Conservation (phyloP, 2,888 invertebrate species). For the Aphidoletes aphidimyza region DNA sequence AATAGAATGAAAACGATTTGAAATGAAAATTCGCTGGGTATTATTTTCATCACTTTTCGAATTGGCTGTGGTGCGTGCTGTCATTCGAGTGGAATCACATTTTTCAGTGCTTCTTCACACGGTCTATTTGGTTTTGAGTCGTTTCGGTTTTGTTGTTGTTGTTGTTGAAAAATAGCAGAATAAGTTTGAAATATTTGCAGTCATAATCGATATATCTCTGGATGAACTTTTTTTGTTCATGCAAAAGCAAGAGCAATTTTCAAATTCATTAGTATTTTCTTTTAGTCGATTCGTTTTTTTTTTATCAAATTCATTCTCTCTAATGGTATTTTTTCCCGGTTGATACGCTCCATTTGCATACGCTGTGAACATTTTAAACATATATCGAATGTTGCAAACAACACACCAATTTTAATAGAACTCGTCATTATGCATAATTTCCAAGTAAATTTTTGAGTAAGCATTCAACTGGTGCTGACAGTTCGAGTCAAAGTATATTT, state of each 20-base stretch:
- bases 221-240: neutral
- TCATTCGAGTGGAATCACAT: neutral
- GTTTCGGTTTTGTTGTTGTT: neutral
- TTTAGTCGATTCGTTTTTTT: neutral
- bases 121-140: neutral
- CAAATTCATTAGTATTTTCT: neutral
- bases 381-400: neutral
- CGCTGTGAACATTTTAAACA: conserved; percentile 18
- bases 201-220: conserved; percentile 25
- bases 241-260: neutral
- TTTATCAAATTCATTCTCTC: neutral
- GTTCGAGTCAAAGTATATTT: conserved; percentile 30
- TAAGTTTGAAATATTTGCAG: neutral
- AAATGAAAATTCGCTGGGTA: conserved; percentile 1
- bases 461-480: conserved; percentile 49
- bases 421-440: conserved; percentile 21
- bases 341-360: conserved; percentile 21
- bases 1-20: neutral
- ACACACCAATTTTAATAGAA: conserved; percentile 29
- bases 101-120: neutral
- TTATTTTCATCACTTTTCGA: neutral
- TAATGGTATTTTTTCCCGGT: neutral
- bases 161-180: neutral
- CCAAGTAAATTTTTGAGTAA: conserved; percentile 39
- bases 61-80: conserved; percentile 40